phyloP scores from a whole-genome alignment of 2,797 vertebrate genomes.

The Apogon talboti region DNA sequence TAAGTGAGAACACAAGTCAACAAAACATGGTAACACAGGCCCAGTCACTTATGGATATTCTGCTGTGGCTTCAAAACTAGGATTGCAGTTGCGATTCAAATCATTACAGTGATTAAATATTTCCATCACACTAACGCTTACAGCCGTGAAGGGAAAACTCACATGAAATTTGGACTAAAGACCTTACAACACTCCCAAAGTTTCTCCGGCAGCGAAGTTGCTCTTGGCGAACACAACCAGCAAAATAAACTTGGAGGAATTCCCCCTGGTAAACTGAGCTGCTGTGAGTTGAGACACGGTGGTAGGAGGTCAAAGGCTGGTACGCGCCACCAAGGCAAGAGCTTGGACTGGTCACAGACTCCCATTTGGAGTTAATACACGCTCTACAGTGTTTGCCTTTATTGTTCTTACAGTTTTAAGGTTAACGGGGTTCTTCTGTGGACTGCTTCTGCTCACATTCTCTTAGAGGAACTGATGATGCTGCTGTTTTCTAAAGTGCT shows the following conservation, averaged over 20 bases:
- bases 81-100: too few species aligned
- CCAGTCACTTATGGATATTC: too few species aligned
- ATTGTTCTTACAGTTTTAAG: too few species aligned
- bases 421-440: too few species aligned
- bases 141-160: neutral
- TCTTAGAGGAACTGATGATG: conserved; percentile 5
- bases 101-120: too few species aligned
- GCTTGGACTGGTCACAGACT: neutral
- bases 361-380: conserved; percentile 2
- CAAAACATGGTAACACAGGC: too few species aligned
- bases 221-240: conserved; percentile 43
- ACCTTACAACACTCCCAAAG: conserved; percentile 33
- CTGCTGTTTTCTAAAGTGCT: conserved; percentile 17
- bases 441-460: neutral
- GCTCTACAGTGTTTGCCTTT: too few species aligned
- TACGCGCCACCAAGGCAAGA: conserved; percentile 18
- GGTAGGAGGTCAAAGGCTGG: conserved; percentile 38
- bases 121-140: too few species aligned
- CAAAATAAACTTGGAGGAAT: conserved; percentile 60
- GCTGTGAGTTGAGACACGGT: conserved; percentile 37
- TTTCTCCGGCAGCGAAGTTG: conserved; percentile 31
- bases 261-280: conserved; percentile 42
- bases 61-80: too few species aligned
- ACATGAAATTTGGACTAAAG: conserved; percentile 11
- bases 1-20: too few species aligned